A percentile compares a stretch with the other conserved stretches of the same genome.
Evolutionary conservation across 2,113 vertebrate species (phyloP).

Genomic region (Rostratula benghalensis): DNA sequence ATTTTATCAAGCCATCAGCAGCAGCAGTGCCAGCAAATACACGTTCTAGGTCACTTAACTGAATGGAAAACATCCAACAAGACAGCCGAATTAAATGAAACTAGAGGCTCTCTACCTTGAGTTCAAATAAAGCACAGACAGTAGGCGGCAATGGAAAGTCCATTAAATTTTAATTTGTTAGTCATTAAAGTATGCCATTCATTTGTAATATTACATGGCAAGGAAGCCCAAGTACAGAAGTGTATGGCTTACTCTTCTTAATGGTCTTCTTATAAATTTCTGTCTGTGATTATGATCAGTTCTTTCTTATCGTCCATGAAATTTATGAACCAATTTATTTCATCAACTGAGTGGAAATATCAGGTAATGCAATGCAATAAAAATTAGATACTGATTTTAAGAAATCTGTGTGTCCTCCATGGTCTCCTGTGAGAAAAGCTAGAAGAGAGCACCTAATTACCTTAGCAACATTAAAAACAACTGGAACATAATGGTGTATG

Average conservation of each 20-base stretch:
- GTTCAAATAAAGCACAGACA: background rate
- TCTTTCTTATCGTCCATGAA: background rate
- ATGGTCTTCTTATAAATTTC: conserved; percentile 42
- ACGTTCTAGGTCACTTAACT: background rate
- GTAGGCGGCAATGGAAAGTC: background rate
- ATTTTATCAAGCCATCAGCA: background rate
- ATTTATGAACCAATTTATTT: conserved; percentile 50
- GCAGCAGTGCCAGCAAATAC: background rate
- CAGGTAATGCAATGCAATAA: conserved; percentile 7
- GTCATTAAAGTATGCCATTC: background rate
- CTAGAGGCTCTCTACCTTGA: background rate
- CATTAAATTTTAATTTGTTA: conserved; percentile 33
- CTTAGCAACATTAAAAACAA: conserved; percentile 18
- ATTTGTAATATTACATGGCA: background rate
- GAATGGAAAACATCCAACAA: background rate
- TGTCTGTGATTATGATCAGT: background rate
- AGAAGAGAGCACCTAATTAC: conserved; percentile 6
- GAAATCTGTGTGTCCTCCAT: background rate
- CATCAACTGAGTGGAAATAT: background rate
- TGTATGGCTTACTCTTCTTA: background rate
- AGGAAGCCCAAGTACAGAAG: background rate
- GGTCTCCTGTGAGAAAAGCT: background rate
- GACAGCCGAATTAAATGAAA: background rate
- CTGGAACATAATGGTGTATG: conserved; percentile 28
- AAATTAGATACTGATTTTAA: background rate